phyloP scores from a whole-genome alignment of 2,888 invertebrate species.

The Pycnomerus fuliginosus region DNA sequence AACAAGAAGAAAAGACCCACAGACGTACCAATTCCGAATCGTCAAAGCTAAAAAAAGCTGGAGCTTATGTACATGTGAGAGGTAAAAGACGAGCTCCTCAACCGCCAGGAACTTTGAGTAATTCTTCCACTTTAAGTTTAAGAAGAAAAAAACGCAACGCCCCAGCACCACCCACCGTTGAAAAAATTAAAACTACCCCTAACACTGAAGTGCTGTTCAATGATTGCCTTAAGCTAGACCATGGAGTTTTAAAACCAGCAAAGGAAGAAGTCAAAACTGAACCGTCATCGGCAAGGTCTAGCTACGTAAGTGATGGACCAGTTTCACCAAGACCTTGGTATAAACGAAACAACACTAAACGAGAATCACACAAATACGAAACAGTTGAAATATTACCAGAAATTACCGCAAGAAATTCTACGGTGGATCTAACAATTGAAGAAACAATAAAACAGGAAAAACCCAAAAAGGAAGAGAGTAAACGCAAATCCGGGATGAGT shows the following conservation, averaged over 20 bases:
- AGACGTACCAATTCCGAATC: slow-evolving; percentile 65
- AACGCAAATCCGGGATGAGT: slow-evolving; percentile 60
- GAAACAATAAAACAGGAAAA: slow-evolving; percentile 26
- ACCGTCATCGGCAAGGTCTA: slow-evolving; percentile 38
- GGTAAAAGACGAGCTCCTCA: slow-evolving; percentile 74
- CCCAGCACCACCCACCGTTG: slow-evolving; percentile 51
- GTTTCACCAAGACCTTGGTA: slow-evolving; percentile 68
- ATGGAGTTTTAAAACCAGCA: slow-evolving; percentile 53
- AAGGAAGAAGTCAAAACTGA: slow-evolving; percentile 44
- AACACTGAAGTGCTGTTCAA: slow-evolving; percentile 46
- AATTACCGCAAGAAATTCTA: slow-evolving; percentile 55
- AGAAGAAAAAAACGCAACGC: slow-evolving; percentile 52
- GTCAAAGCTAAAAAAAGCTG: slow-evolving; percentile 59
- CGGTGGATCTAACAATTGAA: slow-evolving; percentile 40
- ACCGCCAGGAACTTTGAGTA: slow-evolving; percentile 57
- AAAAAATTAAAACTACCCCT: slow-evolving; percentile 30
- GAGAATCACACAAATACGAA: slow-evolving; percentile 40
- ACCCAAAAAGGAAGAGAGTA: slow-evolving; percentile 50
- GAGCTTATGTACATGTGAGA: slow-evolving; percentile 65
- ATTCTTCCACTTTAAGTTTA: slow-evolving; percentile 42
- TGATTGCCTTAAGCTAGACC: slow-evolving; percentile 55
- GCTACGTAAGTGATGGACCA: slow-evolving; percentile 43
- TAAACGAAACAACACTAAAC: slow-evolving; percentile 55
- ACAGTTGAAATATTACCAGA: slow-evolving; percentile 53
- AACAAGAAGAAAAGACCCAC: slow-evolving; percentile 47